Conservation (phyloP, 1,140 invertebrate genomes). For the Atta texana region DNA sequence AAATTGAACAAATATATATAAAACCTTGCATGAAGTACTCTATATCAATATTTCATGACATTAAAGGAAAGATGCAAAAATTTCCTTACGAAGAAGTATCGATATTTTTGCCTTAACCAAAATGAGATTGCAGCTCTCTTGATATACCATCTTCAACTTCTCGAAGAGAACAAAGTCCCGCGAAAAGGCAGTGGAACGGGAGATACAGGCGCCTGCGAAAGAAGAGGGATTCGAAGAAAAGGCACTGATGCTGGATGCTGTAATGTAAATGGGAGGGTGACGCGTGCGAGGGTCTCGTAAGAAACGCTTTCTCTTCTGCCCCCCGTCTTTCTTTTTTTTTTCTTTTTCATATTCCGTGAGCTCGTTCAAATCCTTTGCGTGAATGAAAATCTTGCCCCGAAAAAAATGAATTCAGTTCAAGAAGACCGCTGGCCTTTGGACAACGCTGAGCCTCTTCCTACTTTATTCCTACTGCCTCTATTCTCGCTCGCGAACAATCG, state of each 20-base stretch:
- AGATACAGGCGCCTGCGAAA: conserved; percentile 44
- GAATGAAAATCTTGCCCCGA: conserved; percentile 68
- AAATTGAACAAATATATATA: not conserved
- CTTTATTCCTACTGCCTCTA: conserved; percentile 13
- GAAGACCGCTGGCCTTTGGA: conserved; percentile 60
- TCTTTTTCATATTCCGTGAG: conserved; percentile 62
- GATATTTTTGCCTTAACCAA: conserved; percentile 46
- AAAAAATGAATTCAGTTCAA: conserved; percentile 67
- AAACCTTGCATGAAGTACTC: not conserved
- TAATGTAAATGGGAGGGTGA: conserved; percentile 74
- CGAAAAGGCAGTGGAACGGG: conserved; percentile 32
- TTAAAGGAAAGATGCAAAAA: not conserved
- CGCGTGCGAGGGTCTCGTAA: conserved; percentile 65
- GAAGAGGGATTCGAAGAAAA: conserved; percentile 59
- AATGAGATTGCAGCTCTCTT: conserved; percentile 42
- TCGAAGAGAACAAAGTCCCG: conserved; percentile 51
- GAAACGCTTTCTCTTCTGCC: conserved; percentile 47
- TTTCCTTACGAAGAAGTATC: not conserved
- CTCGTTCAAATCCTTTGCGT: conserved; percentile 55
- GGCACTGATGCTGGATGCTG: conserved; percentile 51
- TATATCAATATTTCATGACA: not conserved
- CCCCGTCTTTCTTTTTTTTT: conserved; percentile 14
- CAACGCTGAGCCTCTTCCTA: conserved; percentile 49
- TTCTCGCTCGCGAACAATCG: not conserved
- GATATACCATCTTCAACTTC: conserved; percentile 47